Evolutionary conservation across 2,888 invertebrate genomes (phyloP).

Genomic region (Xiphydria camelus): DNA sequence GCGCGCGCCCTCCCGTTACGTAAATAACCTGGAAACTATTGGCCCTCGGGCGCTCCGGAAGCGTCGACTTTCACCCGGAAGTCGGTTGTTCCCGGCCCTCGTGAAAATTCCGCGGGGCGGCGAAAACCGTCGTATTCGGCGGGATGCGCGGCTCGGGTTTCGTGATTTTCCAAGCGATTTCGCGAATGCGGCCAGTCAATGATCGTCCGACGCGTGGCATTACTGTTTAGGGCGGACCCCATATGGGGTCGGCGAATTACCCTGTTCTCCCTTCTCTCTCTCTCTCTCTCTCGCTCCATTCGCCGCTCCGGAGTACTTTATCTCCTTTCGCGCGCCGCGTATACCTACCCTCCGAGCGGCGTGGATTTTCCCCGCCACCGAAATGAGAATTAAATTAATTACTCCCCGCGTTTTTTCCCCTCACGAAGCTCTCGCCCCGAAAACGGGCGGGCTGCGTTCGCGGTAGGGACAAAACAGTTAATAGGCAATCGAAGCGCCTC

Average conservation of each 20-base stretch:
- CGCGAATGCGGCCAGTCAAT: background rate
- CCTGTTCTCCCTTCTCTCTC: constrained; percentile 6
- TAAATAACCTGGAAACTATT: background rate
- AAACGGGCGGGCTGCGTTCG: no score
- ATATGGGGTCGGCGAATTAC: background rate
- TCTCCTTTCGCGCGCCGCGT: constrained; percentile 7
- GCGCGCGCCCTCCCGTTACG: background rate
- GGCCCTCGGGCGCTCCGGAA: no score
- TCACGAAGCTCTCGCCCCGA: no score
- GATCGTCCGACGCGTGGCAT: background rate
- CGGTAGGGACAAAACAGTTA: no score
- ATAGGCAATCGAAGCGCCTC: no score
- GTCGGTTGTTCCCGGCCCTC: no score
- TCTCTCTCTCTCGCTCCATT: no score
- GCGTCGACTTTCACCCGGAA: no score
- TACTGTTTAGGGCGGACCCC: background rate
- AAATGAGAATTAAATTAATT: constrained; percentile 3
- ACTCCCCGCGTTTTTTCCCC: background rate
- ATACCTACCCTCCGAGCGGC: background rate
- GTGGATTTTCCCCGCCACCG: background rate
- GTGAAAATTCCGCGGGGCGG: no score
- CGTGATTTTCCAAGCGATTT: background rate
- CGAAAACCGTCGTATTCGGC: no score
- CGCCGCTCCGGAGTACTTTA: constrained; percentile 11
- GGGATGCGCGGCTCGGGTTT: background rate